These are phyloP conservation scores for Rotaria sp. DNA, from an alignment of 2,888 invertebrate species.

Conservation along the genomic window DNA sequence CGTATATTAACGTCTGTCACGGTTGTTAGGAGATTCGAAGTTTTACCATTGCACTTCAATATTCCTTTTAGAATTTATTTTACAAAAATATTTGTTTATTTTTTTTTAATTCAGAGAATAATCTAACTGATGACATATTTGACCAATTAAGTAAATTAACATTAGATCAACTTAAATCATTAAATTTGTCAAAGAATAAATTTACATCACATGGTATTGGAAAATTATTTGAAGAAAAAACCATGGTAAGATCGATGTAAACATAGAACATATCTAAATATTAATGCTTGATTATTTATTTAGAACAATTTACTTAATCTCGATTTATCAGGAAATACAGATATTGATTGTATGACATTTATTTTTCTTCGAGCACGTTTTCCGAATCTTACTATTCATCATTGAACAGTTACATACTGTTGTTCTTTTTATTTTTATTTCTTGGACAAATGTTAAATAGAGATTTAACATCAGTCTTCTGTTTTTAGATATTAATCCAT, in stretches of 20 bases:
- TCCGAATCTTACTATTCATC: background rate
- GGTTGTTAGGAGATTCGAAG: too few relatives aligned
- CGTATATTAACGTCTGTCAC: too few relatives aligned
- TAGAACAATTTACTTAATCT: background rate
- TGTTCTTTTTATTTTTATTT: background rate
- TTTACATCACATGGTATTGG: background rate
- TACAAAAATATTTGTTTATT: background rate
- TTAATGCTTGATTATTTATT: background rate
- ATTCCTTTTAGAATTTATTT: too few relatives aligned
- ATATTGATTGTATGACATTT: background rate
- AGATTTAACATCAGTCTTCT: background rate
- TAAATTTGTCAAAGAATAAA: constrained; percentile 15
- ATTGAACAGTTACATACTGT: background rate
- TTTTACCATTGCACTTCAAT: too few relatives aligned
- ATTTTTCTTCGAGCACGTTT: background rate
- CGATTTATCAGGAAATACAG: background rate
- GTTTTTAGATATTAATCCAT: too few relatives aligned
- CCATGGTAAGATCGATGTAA: background rate
- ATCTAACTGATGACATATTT: background rate
- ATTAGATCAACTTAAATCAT: background rate
- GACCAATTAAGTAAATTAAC: background rate
- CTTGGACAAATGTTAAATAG: background rate
- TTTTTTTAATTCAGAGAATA: background rate
- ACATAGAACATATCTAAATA: too few relatives aligned
- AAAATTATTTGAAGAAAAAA: background rate